phyloP scores from a whole-genome alignment of 2,113 vertebrate genomes.

The Oxyura jamaicensis region DNA sequence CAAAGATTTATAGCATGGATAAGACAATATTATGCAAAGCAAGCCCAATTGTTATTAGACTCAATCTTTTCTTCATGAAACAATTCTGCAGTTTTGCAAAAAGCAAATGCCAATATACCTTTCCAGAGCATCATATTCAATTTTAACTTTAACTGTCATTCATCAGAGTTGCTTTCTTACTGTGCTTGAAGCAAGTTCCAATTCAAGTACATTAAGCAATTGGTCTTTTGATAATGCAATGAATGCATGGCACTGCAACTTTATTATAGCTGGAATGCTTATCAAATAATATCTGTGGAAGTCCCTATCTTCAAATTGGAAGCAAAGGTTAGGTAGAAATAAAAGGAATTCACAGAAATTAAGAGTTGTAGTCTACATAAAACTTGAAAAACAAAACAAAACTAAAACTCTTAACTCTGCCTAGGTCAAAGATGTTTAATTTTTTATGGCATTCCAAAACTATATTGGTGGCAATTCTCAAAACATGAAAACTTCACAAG shows the following conservation, averaged over 20 bases:
- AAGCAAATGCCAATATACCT: conserved; percentile 4
- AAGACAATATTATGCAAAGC: neutral
- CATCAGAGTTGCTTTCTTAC: neutral
- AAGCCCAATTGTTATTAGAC: neutral
- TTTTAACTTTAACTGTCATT: conserved; percentile 5
- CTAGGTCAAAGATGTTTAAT: neutral
- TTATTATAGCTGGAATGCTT: neutral
- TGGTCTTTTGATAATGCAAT: conserved; percentile 13
- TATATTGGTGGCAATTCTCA: neutral
- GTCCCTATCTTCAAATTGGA: neutral
- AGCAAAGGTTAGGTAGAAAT: neutral
- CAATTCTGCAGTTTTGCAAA: conserved; percentile 12
- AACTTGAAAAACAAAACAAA: neutral
- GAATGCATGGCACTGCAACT: conserved; percentile 14
- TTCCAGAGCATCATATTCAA: neutral
- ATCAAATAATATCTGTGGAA: neutral
- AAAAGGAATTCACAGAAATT: neutral
- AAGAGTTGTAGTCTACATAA: neutral
- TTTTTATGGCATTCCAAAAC: neutral
- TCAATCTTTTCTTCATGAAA: neutral
- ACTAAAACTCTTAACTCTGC: neutral
- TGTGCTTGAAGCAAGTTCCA: conserved; percentile 5
- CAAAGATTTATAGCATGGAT: neutral
- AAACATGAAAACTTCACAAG: neutral
- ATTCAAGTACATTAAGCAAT: conserved; percentile 40